phyloP scores from a whole-genome alignment of 2,113 vertebrate genomes.

The Scortum barcoo region DNA sequence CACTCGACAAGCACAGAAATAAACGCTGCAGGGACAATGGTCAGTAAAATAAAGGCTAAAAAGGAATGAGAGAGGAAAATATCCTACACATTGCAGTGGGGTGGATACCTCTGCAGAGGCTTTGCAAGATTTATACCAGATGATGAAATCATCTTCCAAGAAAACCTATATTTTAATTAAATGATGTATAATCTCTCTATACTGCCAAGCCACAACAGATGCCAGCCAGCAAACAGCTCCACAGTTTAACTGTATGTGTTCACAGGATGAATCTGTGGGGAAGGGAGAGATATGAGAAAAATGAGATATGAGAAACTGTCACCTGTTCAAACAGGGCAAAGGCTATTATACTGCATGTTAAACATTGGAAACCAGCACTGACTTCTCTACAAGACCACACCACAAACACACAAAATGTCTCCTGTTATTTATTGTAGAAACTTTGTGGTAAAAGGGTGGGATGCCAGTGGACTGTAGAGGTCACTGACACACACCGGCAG shows the following conservation, averaged over 20 bases:
- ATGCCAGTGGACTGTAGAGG: slow-evolving; percentile 3
- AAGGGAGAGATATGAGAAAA: not conserved
- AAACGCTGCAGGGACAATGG: not conserved
- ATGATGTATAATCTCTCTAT: not conserved
- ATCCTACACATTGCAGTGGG: not conserved
- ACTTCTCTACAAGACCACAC: not conserved
- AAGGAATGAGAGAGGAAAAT: not conserved
- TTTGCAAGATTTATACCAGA: slow-evolving; percentile 29
- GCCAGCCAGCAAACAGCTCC: not conserved
- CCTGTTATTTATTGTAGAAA: not conserved
- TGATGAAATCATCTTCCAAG: slow-evolving; percentile 13
- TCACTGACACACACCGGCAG: not conserved
- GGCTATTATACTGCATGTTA: slow-evolving; percentile 1
- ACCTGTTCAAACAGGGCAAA: slow-evolving; percentile 36
- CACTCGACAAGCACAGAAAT: not conserved
- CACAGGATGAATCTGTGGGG: not conserved
- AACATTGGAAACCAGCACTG: slow-evolving; percentile 17
- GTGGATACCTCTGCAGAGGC: not conserved
- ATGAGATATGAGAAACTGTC: slow-evolving; percentile 27
- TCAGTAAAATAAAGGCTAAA: slow-evolving; percentile 1
- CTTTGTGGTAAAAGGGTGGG: not conserved
- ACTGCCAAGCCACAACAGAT: not conserved
- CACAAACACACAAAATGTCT: not conserved
- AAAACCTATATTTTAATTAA: slow-evolving; percentile 18
- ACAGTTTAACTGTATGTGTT: slow-evolving; percentile 5